Conservation (phyloP, 30 jellyfish, hydroid and myxozoan species). For the Cassiopea xamachana region DNA sequence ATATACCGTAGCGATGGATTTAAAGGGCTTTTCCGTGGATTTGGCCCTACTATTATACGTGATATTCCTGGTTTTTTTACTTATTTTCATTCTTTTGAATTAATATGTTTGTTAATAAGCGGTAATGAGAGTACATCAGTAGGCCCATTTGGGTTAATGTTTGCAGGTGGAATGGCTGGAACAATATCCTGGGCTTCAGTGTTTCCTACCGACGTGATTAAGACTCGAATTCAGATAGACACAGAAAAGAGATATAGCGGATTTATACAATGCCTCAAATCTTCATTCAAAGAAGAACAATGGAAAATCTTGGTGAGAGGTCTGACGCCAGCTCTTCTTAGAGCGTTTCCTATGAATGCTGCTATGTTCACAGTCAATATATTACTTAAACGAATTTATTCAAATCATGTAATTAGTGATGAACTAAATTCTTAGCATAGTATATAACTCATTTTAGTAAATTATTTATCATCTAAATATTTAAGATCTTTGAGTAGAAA, state of each 20-base stretch:
- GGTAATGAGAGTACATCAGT: slow-evolving; percentile 17
- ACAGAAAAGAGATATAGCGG: slow-evolving; percentile 58
- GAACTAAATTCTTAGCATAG: slow-evolving; percentile 11
- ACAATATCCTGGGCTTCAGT: slow-evolving; percentile 90
- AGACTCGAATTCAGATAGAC: slow-evolving; percentile 92
- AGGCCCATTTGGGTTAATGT: slow-evolving; percentile 73
- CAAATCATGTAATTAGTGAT: slow-evolving; percentile 20
- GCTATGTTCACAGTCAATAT: slow-evolving; percentile 87
- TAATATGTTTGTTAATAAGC: slow-evolving; percentile 45
- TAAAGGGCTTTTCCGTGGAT: slow-evolving; percentile 80
- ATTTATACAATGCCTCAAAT: slow-evolving; percentile 73
- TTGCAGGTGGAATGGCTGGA: slow-evolving; percentile 97
- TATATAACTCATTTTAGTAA: neutral
- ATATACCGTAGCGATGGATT: slow-evolving; percentile 67
- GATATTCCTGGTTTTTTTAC: slow-evolving; percentile 87
- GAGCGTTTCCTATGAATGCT: slow-evolving; percentile 97
- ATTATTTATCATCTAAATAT: too few relatives aligned
- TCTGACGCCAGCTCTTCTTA: slow-evolving; percentile 77
- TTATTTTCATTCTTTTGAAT: slow-evolving; percentile 73
- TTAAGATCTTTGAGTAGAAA: too few relatives aligned
- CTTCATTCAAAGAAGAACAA: slow-evolving; percentile 76
- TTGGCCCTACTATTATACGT: slow-evolving; percentile 78
- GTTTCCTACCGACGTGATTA: slow-evolving; percentile 91
- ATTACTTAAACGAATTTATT: slow-evolving; percentile 65
- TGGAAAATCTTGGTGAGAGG: slow-evolving; percentile 80